Base-by-base conservation (phyloP, 1,140 invertebrate species). In the Papilio glaucus region DNA sequence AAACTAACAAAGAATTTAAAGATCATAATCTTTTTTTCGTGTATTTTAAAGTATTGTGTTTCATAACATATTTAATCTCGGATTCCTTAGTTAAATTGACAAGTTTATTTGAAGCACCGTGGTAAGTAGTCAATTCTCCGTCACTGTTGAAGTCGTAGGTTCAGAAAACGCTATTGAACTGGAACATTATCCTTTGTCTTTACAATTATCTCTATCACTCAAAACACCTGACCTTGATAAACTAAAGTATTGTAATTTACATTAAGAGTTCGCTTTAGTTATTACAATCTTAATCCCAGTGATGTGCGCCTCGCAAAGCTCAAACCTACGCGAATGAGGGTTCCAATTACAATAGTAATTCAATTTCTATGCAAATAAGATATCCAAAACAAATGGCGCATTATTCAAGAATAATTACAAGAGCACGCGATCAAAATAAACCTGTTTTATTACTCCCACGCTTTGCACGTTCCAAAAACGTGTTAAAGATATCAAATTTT, bases 361-460 rank as follows among this genome's bases (percentile, higher is more conserved):
- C 65, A 81, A 79, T 77, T 79, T 72, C 76, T 75, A 78, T 80
- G 75, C 76, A 83, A 81, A 81, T 81, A 68, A 65, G 72, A 72
- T 76, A 75, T 72, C 61, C 61, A 62, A 61, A 80, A 73, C 77
- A 78, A 79, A 75, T 67, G 70, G 72, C 45, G 60, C 76, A 77
- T 82, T 76, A 76, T 78, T 63, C 73, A 45, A 72, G 65, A 45
- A 68, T 65, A 65, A 65, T 45, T 68, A 68, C 41, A 45, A 68
- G 38, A 68, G 21, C 24, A 45, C 18, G 9, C 26, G 38, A 39
- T 63, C 61, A 63, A 53, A n/a, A 29, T 21, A 39, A 65, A 39
- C 62, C 37, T 38, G 37, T 38, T 65, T 65, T 65, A 39, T 39
- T 21, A 18, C 18, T 24, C 37, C 33, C 62, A 65, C 62, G 37